Base-by-base conservation (phyloP, 2,797 vertebrate species). In the Phrynocephalus guinanensis region DNA sequence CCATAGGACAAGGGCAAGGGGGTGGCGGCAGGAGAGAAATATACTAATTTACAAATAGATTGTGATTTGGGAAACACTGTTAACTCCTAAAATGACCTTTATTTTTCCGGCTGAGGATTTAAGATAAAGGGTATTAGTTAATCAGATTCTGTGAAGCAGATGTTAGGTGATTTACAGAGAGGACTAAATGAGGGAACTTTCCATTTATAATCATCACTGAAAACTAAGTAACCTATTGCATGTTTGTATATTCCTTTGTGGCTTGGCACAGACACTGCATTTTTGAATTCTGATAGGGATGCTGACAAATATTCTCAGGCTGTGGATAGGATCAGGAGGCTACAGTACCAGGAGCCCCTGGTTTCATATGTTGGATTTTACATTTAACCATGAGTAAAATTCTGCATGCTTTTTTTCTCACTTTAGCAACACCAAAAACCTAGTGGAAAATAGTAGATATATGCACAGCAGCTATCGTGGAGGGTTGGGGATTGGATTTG, bases 71-170 rank as follows among this genome's bases (percentile, higher is more conserved):
- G 86, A 66, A 0, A 84, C 0, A 0, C n/a, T 3, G 60, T 15
- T 90, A 89, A 70, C 84, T 81, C 84, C 84, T 93, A 0, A 1
- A 87, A 15, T 80, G 76, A 81, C 6, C 84, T 75, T 48, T 72
- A 48, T 63, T 50, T 44, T 52, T 86, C 48, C 76, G 9, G 85
- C 18, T 83, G 88, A 93, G 93, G 94, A 95, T 95, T 95, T 95
- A 81, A 67, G 88, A 90, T 92, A 91, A 82, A 94, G 95, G 84
- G 83, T 94, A 95, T 95, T 89, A 94, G 95, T 95, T 94, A 95
- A 95, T 95, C 94, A 95, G 94, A 95, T 95, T 94, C 93, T 22
- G 91, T 72, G 91, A 94, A 95, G 93, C 95, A 95, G 95, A 95
- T 95, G 95, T 95, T 95, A 67, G 92, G 91, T 95, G 93, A 91